Percentiles rank a stretch among this genome's conserved stretches.
Evolutionary conservation across 2,888 invertebrate genomes (phyloP).

Genomic region (Acrobasis consociella): DNA sequence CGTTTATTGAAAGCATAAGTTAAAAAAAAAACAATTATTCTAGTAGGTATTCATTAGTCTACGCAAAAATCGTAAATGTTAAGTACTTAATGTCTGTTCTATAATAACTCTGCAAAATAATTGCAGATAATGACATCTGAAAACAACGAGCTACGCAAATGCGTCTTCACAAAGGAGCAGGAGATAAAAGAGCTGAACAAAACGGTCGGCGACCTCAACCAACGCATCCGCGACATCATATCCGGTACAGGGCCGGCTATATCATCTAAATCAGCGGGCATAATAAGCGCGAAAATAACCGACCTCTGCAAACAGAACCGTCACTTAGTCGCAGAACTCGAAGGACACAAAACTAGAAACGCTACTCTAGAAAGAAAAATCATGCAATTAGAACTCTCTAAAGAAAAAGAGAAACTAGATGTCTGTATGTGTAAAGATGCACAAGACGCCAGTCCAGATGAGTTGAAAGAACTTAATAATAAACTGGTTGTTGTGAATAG

Average conservation of each 20-base stretch:
- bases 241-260: constrained; percentile 71
- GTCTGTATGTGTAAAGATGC: constrained; percentile 71
- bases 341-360: constrained; percentile 83
- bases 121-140: constrained; percentile 79
- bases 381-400: constrained; percentile 66
- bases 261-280: constrained; percentile 76
- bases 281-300: constrained; percentile 85
- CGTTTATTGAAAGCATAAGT: no score
- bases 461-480: constrained; percentile 83
- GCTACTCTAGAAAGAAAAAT: constrained; percentile 78
- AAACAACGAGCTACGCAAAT: constrained; percentile 80
- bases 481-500: constrained; percentile 82
- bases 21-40: no score
- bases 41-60: no score
- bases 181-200: constrained; percentile 69
- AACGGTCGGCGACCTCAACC: constrained; percentile 67
- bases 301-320: constrained; percentile 86
- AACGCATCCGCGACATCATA: constrained; percentile 78
- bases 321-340: constrained; percentile 84
- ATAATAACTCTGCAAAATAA: not conserved
- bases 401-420: constrained; percentile 63
- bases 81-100: no score
- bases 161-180: constrained; percentile 71
- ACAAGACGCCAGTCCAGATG: constrained; percentile 61
- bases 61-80: no score